Percentiles rank a stretch among this genome's conserved stretches.
Evolutionary conservation across 2,797 vertebrate genomes (phyloP).

Genomic region (Tapera naevia): DNA sequence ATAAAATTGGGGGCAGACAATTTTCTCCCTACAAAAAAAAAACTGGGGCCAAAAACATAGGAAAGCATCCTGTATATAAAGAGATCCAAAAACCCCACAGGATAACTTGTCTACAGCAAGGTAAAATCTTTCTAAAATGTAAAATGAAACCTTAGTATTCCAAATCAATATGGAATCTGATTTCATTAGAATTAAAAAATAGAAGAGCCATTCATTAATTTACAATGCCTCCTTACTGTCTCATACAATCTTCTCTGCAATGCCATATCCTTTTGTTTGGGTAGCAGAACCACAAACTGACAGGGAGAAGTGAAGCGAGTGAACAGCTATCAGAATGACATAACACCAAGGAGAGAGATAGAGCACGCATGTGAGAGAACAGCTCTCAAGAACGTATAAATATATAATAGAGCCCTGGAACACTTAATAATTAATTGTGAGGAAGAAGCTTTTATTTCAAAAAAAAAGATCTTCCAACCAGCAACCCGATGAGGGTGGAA

Average conservation of each 20-base stretch:
- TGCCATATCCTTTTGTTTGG: conserved; percentile 17
- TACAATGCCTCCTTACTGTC: neutral
- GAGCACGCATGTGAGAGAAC: conserved; percentile 4
- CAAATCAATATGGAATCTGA: neutral
- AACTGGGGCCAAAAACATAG: neutral
- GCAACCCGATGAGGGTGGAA: neutral
- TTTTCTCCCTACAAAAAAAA: neutral
- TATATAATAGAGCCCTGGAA: conserved; percentile 68
- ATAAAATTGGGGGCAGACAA: neutral
- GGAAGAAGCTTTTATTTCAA: conserved; percentile 68
- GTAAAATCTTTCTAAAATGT: neutral
- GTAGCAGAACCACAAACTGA: conserved; percentile 60
- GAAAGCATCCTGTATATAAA: neutral
- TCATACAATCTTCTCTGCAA: neutral
- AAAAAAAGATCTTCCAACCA: conserved; percentile 42
- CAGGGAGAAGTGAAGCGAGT: conserved; percentile 57
- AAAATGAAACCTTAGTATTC: neutral
- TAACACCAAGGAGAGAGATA: neutral
- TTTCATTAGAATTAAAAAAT: conserved; percentile 5
- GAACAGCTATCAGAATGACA: conserved; percentile 44
- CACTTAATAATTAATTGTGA: conserved; percentile 68
- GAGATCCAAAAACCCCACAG: neutral
- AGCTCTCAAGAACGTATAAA: conserved; percentile 68
- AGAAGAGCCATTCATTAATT: neutral
- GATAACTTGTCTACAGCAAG: neutral